Evolutionary conservation across 2,797 vertebrate species (phyloP).

Genomic region (Centroberyx gerrardi): DNA sequence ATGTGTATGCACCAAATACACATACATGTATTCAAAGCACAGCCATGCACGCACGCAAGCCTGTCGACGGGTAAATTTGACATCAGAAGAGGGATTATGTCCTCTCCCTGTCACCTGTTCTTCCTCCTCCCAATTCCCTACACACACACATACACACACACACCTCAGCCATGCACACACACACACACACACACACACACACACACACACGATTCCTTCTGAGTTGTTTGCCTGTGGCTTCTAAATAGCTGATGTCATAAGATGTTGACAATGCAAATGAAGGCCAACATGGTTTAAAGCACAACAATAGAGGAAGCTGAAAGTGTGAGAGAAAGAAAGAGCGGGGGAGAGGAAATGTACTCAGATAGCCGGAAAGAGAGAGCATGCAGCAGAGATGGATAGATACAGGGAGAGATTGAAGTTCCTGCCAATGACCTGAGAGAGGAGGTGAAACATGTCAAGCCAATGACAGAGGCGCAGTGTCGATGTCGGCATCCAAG

Average conservation of each 20-base stretch:
- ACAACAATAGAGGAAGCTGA: neutral
- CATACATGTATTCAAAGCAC: constrained; percentile 73
- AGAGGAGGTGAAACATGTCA: constrained; percentile 46
- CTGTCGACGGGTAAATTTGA: constrained; percentile 51
- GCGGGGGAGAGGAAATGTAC: constrained; percentile 23
- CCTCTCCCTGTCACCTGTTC: constrained; percentile 80
- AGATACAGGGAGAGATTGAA: neutral
- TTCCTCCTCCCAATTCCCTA: constrained; percentile 54
- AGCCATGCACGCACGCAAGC: constrained; percentile 48
- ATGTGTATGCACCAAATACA: constrained; percentile 67
- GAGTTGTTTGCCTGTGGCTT: constrained; percentile 18
- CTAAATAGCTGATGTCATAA: constrained; percentile 59
- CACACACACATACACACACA: constrained; percentile 28
- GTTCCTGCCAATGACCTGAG: constrained; percentile 24
- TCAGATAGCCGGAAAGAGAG: constrained; percentile 1
- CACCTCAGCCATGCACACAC: no score
- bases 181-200: constrained; percentile 7
- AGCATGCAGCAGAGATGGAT: constrained; percentile 13
- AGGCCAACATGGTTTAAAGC: constrained; percentile 1
- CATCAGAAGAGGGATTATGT: constrained; percentile 78
- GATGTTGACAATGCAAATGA: constrained; percentile 56
- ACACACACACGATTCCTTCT: constrained; percentile 27
- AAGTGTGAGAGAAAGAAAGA: constrained; percentile 6
- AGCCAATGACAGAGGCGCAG: constrained; percentile 46
- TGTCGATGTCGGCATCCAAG: constrained; percentile 56